phyloP scores from a whole-genome alignment of 2,797 vertebrate genomes.

The Oreochromis grahami region DNA sequence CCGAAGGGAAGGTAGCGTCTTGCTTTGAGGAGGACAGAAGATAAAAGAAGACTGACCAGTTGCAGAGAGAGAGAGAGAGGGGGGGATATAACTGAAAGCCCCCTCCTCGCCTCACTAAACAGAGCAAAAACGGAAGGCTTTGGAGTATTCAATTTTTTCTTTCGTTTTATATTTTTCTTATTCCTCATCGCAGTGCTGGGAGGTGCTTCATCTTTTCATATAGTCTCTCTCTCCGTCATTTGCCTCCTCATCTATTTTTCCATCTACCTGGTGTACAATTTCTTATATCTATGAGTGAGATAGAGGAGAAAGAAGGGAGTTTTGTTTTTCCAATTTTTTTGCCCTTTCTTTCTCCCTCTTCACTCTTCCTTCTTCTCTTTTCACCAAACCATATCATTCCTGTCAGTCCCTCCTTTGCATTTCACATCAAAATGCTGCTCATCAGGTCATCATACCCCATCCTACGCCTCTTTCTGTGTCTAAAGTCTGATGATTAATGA shows the following conservation, averaged over 20 bases:
- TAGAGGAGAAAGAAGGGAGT: conserved; percentile 58
- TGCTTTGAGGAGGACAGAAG: conserved; percentile 68
- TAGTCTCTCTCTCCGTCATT: conserved; percentile 78
- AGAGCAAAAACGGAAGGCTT: conserved; percentile 83
- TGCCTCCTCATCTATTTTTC: conserved; percentile 83
- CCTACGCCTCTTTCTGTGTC: conserved; percentile 51
- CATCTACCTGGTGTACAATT: conserved; percentile 82
- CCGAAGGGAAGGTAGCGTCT: conserved; percentile 63
- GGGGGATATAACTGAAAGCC: conserved; percentile 65
- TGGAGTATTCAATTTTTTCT: conserved; percentile 87
- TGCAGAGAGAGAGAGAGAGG: conserved; percentile 33
- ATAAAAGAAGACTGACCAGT: conserved; percentile 64
- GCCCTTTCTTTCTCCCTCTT: conserved; percentile 35
- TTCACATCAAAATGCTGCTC: conserved; percentile 35
- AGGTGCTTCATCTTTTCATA: conserved; percentile 82
- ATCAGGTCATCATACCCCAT: conserved; percentile 30
- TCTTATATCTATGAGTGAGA: conserved; percentile 75
- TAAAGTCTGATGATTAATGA: conserved; percentile 68
- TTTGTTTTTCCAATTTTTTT: conserved; percentile 41
- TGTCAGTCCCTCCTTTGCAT: conserved; percentile 43
- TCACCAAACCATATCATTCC: conserved; percentile 44
- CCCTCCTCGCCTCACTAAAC: conserved; percentile 56
- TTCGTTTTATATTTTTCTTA: conserved; percentile 84
- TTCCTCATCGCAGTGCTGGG: conserved; percentile 84
- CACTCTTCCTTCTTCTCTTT: conserved; percentile 23